A percentile compares a stretch with the other conserved stretches of the same genome.
Conservation (phyloP, 2,797 vertebrate genomes). For the Phrynocephalus guinanensis region DNA sequence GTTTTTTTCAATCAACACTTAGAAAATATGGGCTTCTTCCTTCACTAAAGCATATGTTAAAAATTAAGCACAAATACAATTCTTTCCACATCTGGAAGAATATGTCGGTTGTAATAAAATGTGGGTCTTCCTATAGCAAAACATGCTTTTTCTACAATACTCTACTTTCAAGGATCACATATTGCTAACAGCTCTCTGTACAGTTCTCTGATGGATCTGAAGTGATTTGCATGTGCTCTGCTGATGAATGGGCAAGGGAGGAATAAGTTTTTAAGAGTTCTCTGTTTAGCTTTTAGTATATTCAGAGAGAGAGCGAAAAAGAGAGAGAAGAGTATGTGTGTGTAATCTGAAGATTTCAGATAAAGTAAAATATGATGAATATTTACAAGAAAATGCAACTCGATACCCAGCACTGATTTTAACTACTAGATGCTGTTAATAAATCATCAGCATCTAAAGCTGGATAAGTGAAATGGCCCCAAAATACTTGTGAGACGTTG, state of each 20-base stretch:
- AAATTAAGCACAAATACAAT: conserved; percentile 22
- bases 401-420: conserved; percentile 15
- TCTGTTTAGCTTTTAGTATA: not conserved
- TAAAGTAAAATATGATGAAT: not conserved
- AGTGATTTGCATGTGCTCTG: not conserved
- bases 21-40: not conserved
- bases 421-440: not conserved
- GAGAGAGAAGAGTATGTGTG: no score
- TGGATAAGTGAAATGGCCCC: not conserved
- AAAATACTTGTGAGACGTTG: not conserved
- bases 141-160: conserved; percentile 42
- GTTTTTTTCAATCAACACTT: conserved; percentile 20
- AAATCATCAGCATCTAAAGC: not conserved
- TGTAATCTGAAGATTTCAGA: conserved; percentile 24
- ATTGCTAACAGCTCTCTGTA: conserved; percentile 49
- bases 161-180: conserved; percentile 55
- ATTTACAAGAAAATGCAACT: not conserved
- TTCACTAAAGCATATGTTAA: conserved; percentile 38
- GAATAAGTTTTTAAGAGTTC: not conserved
- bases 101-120: conserved; percentile 28
- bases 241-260: not conserved
- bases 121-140: conserved; percentile 42
- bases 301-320: no score
- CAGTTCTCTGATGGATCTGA: not conserved
- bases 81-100: conserved; percentile 38